phyloP scores from a whole-genome alignment of 2,888 invertebrate species.

The Lepidochitona cinerea region DNA sequence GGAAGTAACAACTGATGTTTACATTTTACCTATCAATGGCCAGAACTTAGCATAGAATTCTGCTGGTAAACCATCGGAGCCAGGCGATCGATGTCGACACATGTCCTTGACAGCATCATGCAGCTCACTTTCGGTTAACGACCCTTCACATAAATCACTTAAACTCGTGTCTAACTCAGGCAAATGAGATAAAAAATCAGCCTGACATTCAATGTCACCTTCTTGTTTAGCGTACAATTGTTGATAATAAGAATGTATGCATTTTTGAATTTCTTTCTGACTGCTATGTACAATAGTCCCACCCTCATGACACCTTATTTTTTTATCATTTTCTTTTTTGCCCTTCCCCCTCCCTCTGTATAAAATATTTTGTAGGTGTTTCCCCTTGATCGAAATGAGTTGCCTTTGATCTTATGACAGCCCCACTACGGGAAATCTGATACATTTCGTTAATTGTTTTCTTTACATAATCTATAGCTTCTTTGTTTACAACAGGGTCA shows the following conservation, averaged over 20 bases:
- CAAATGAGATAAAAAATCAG: not conserved
- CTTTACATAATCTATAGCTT: not conserved
- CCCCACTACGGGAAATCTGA: not conserved
- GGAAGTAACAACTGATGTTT: not conserved
- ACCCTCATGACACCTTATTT: not conserved
- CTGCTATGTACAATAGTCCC: not conserved
- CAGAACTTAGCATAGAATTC: not conserved
- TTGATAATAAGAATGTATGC: not conserved
- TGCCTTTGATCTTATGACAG: not conserved
- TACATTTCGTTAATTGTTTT: not conserved
- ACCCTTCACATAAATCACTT: not conserved
- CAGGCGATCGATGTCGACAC: not conserved
- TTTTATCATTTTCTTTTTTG: not conserved
- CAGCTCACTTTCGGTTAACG: not conserved
- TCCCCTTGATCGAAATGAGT: not conserved
- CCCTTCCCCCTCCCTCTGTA: not conserved
- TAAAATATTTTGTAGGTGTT: not conserved
- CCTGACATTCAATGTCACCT: not conserved
- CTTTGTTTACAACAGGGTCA: not conserved
- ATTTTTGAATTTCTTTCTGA: not conserved
- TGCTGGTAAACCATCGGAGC: no score
- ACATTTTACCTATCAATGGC: not conserved
- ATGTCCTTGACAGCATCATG: not conserved
- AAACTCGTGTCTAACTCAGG: not conserved
- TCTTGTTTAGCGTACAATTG: not conserved